A percentile compares a stretch with the other conserved stretches of the same genome.
These are phyloP conservation scores for Microcebus lehilahytsara DNA, from an alignment of 2,113 vertebrate genomes.

Conservation along the genomic window DNA sequence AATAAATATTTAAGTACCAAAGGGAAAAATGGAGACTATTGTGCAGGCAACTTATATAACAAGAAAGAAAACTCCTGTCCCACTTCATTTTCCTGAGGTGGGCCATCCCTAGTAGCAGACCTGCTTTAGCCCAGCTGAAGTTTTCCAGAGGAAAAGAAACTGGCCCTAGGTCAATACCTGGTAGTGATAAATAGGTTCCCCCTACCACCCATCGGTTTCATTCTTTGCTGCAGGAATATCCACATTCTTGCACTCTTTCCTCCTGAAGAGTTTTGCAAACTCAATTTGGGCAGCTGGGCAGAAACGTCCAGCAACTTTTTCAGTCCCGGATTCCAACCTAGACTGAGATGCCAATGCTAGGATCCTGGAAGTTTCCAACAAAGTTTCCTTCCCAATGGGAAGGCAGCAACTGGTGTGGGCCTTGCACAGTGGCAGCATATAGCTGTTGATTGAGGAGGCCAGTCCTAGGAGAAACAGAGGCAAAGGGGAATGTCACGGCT, in stretches of 20 bases:
- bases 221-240: not conserved
- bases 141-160: not conserved
- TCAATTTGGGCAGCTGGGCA: not conserved
- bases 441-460: not conserved
- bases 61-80: not conserved
- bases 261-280: not conserved
- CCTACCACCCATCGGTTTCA: not conserved
- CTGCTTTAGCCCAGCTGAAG: not conserved
- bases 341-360: not conserved
- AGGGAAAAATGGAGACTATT: not conserved
- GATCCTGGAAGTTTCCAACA: not conserved
- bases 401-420: not conserved
- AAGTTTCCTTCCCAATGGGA: not conserved
- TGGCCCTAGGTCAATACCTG: not conserved
- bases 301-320: not conserved
- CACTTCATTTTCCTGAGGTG: not conserved
- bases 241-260: not conserved
- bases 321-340: not conserved
- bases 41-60: not conserved
- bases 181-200: fast-evolving
- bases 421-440: fast-evolving
- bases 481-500: too few relatives aligned
- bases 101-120: not conserved
- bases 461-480: not conserved
- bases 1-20: not conserved